Evolutionary conservation across 2,888 invertebrate species (phyloP), one percentile per base, ranked within the genome.

Genomic region (Amitus sp.): DNA sequence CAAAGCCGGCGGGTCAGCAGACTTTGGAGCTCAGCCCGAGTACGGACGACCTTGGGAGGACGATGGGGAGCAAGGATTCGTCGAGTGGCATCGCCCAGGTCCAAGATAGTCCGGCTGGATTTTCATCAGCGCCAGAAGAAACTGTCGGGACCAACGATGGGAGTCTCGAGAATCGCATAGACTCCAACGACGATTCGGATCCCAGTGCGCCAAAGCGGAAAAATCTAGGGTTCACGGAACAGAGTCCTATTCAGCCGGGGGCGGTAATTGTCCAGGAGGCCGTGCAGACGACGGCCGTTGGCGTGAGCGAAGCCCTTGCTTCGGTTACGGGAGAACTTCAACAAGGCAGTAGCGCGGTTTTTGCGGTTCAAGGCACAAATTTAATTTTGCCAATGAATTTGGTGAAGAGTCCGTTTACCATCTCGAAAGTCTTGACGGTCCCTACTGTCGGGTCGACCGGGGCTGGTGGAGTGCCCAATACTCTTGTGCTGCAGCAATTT

Each of bases 21-120:
- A 72, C 74, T 5, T 74, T 86, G 7, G 89, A 89, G 48, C 78
- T 86, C 71, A 88, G 88, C 71, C 89, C 87, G 27, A 84, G 85
- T 51, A 84, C 87, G 7, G 91, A 91, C 42, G 91, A 91, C 72
- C 85, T 87, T 4, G 86, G 88, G 12, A 83, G 87, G 28, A 90
- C 90, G 0, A 87, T 90, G 84, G 90, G 90, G 1, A 91, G 91
- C 57, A 91, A 91, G 78, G 91, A 91, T 72, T 90, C 91, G 71
- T 90, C 90, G 9, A 90, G 90, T 71, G 91, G 91, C 0, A 86
- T 79, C 0, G 75, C 73, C 0, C 80, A 78, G 6, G 69, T 80
- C 1, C 83, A 84, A 49, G 83, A 82, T 42, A 82, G 82, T 49
- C 83, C 83, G 1, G 82, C 82, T 0, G 81, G 82, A 0, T 81